Evolutionary conservation across 1,140 invertebrate species (phyloP), one percentile per base, ranked within the genome.

Genomic region (Drosophila santomea): DNA sequence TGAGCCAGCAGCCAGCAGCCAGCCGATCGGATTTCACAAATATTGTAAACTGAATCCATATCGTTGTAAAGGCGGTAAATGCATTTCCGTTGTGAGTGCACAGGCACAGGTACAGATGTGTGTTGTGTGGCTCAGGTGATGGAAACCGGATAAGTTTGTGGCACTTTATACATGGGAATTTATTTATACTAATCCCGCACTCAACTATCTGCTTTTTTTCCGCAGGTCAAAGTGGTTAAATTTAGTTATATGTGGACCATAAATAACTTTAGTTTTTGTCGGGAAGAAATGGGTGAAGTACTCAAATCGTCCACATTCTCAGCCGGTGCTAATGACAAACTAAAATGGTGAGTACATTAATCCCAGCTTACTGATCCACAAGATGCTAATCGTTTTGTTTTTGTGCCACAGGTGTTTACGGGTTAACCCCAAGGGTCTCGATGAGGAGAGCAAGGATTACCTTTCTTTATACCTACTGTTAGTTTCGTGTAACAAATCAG

Each of bases 231-330:
- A 96, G 98, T 99, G 93, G 98, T 99, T 66, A 99, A 99, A 94
- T 99, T 99, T 95, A 98, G 97, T 94, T 99, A 99, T 94, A 99
- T 99, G 97, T 99, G 99, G 99, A 99, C 98, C 91, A 99, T 99
- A 94, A 99, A 99, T 94, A 99, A 99, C 95, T 99, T 99, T 94
- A 99, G 98, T 94, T 99, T 99, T 94, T 98, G 98, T 93, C 96
- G 98, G 75, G 98, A 99, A 94, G 98, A 99, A 94, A 99, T 99
- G 98, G 98, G 98, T 79, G 98, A 99, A 95, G 98, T 99, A 68
- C 95, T 99, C 88, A 99, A 99, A 95, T 99, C 98, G 93, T 99
- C 98, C 76, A 99, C 98, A 76, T 99, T 99, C 94, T 99, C 98
- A 59, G 98, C 98, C 55, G 98, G 98, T 93, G 97, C 98, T 92